Percentiles rank a stretch among this genome's conserved stretches.
Evolutionary conservation across 1,140 invertebrate genomes (phyloP).

Genomic region (Psix sp.): DNA sequence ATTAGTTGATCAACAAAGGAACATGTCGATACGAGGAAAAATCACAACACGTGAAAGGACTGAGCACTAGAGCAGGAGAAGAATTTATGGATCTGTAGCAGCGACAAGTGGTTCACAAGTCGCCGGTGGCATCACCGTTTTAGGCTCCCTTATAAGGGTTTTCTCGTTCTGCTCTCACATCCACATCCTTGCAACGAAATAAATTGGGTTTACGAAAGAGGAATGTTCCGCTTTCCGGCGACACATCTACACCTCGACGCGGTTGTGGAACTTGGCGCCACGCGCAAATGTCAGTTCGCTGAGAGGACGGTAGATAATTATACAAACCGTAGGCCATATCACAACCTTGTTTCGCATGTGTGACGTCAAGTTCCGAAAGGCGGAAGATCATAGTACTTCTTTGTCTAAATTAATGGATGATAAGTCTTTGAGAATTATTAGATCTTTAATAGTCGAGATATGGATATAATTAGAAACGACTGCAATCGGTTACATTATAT

Average conservation of each 20-base stretch:
- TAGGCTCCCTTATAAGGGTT: slow-evolving; percentile 69
- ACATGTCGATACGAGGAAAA: too few relatives aligned
- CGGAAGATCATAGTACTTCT: slow-evolving; percentile 19
- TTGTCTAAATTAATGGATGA: slow-evolving; percentile 9
- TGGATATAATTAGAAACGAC: slow-evolving; percentile 28
- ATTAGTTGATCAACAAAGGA: too few relatives aligned
- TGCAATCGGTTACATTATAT: too few relatives aligned
- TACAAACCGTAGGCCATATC: slow-evolving; percentile 30
- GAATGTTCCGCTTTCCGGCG: slow-evolving; percentile 47
- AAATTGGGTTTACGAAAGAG: slow-evolving; percentile 72
- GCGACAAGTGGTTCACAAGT: slow-evolving; percentile 78
- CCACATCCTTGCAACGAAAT: slow-evolving; percentile 71
- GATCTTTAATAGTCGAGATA: slow-evolving; percentile 2
- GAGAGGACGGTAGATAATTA: slow-evolving; percentile 58
- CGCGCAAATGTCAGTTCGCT: slow-evolving; percentile 8
- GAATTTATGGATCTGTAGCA: slow-evolving; percentile 77
- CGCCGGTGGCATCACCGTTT: slow-evolving; percentile 75
- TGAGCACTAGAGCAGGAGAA: slow-evolving; percentile 45
- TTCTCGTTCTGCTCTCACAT: slow-evolving; percentile 69
- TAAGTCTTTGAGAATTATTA: slow-evolving; percentile 11
- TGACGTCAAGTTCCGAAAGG: slow-evolving; percentile 35
- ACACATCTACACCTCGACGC: slow-evolving; percentile 45
- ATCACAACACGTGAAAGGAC: too few relatives aligned
- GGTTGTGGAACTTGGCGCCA: slow-evolving; percentile 15
- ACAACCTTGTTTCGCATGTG: slow-evolving; percentile 16